Conservation (phyloP, 2,888 invertebrate species). For the Drosophila fulvimacula region DNA sequence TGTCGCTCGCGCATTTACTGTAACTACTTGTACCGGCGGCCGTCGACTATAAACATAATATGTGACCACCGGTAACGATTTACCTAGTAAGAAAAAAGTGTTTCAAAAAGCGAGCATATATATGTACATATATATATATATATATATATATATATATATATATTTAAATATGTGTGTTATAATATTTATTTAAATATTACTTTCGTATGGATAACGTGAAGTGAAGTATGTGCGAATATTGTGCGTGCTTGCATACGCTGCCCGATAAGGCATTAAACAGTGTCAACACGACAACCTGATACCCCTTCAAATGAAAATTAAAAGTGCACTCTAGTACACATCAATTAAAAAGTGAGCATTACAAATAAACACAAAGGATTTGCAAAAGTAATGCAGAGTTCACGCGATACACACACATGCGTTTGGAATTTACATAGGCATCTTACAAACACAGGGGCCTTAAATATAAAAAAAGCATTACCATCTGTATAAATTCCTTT, state of each 20-base stretch:
- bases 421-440: not conserved
- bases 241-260: too few relatives aligned
- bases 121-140: not conserved
- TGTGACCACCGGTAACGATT: constrained; percentile 2
- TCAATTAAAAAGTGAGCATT: constrained; percentile 58
- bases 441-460: not conserved
- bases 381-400: not conserved
- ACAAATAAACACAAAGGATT: constrained; percentile 9
- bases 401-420: not conserved
- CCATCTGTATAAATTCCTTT: constrained; percentile 43
- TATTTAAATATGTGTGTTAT: not conserved
- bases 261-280: constrained; percentile 1
- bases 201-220: not conserved
- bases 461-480: not conserved
- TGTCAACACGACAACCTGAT: constrained; percentile 11
- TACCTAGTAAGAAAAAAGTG: not conserved
- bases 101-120: not conserved
- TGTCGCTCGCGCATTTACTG: constrained; percentile 34
- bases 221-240: not conserved
- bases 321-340: constrained; percentile 6
- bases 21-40: constrained; percentile 39
- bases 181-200: not conserved
- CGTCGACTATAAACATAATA: constrained; percentile 2
- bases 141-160: not conserved
- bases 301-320: not conserved